Conservation (phyloP, 2,888 invertebrate genomes). For the Vesta saturnalis region DNA sequence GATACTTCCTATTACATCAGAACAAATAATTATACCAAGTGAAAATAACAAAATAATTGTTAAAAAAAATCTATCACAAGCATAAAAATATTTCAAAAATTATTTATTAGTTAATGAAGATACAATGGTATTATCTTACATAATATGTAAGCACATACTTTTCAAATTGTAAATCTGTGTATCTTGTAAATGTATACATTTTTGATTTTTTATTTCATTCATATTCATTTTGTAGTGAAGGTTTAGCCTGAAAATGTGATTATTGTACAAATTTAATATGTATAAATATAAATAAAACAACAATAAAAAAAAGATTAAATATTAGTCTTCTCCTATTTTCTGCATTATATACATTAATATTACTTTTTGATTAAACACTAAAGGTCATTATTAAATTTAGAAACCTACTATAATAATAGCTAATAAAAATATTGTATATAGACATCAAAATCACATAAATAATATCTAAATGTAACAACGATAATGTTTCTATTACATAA, state of each 20-base stretch:
- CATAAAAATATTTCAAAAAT: conserved; percentile 33
- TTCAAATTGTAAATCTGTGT: neutral
- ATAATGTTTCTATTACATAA: conserved; percentile 57
- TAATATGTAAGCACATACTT: conserved; percentile 13
- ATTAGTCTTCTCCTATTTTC: conserved; percentile 22
- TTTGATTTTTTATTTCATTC: neutral
- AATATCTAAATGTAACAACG: conserved; percentile 59
- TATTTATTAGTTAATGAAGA: conserved; percentile 32
- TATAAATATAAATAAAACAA: conserved; percentile 19
- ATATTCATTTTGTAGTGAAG: neutral
- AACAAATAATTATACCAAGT: no score
- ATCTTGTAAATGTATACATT: neutral
- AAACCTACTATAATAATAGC: conserved; percentile 46
- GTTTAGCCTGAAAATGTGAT: neutral
- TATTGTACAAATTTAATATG: conserved; percentile 11
- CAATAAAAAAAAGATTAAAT: conserved; percentile 18
- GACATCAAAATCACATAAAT: conserved; percentile 60
- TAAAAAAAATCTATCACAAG: neutral
- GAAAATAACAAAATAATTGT: neutral
- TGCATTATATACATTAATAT: conserved; percentile 36
- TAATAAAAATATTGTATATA: conserved; percentile 47
- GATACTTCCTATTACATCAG: no score
- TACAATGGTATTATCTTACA: conserved; percentile 21
- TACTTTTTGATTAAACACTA: conserved; percentile 35
- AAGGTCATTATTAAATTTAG: conserved; percentile 36